Evolutionary conservation across 2,113 vertebrate genomes (phyloP), one percentile per base, ranked within the genome.

Genomic region (Actenoides lindsayi): DNA sequence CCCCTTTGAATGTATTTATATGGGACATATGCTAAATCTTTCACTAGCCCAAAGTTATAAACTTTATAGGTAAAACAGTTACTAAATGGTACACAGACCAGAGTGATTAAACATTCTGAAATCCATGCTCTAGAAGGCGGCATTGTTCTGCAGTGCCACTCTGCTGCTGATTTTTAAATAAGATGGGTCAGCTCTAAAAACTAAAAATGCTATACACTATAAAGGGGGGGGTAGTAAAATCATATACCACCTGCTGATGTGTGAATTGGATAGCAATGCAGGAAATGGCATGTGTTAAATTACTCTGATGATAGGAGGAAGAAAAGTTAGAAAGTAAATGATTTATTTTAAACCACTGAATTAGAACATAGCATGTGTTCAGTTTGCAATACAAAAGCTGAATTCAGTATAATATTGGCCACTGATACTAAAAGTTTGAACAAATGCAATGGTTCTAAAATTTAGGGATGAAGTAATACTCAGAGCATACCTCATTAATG

Each of bases 191-290:
- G 69, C 79, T 79, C 62, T 92, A 80, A 87, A 76, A 41, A 51
- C n/a, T 54, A 54, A 94, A 90, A 83, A 89, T 76, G 65, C 57
- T 89, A 41, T 48, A 89, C 50, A 85, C 54, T 69, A 67, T 76
- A 87, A 93, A 88, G 18, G 46, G 10, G 46, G 46, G 46, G 46
- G 19, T 44, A 46, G 44, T 54, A 95, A 94, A 94, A 96, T 35
- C 91, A 50, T 87, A 54, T 94, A 91, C 93, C 91, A 94, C 96
- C 95, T 96, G 95, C 96, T 93, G 94, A 91, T 93, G 95, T 95
- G 96, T 96, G 96, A 96, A 97, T 97, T 97, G 95, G 96, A 95
- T 96, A 93, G 84, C 91, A 69, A 67, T 80, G 90, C 93, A 93
- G 94, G 94, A 93, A 96, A 93, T 0, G 5, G 93, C 77, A 94